phyloP scores from a whole-genome alignment of 2,888 invertebrate genomes.

The Nemurella pictetii region DNA sequence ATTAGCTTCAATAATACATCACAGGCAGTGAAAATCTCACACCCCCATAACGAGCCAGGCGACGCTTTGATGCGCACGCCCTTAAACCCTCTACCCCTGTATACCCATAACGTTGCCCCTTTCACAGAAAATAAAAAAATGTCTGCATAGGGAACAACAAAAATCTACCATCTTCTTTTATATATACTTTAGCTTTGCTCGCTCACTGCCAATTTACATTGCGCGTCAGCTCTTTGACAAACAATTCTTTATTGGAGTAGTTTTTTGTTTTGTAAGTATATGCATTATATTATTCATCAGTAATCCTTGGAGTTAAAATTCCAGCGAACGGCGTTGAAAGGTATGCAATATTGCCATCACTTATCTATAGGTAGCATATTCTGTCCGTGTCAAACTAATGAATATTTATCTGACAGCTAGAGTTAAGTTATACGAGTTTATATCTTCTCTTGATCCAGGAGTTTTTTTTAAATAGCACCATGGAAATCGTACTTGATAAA shows the following conservation, averaged over 20 bases:
- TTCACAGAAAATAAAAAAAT: background rate
- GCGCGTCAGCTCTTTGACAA: slow-evolving; percentile 22
- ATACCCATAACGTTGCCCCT: background rate
- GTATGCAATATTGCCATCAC: background rate
- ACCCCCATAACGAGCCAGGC: slow-evolving; percentile 34
- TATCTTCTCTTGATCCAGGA: slow-evolving; percentile 20
- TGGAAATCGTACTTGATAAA: background rate
- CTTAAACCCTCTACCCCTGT: background rate
- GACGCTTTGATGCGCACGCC: slow-evolving; percentile 35
- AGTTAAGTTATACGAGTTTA: slow-evolving; percentile 3
- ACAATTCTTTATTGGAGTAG: slow-evolving; percentile 25
- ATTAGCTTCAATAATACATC: slow-evolving; percentile 41
- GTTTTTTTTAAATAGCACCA: background rate
- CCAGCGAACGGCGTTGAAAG: background rate
- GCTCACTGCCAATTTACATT: background rate
- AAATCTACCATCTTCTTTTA: slow-evolving; percentile 26
- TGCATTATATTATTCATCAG: slow-evolving; percentile 40
- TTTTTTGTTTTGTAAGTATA: slow-evolving; percentile 37
- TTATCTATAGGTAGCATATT: background rate
- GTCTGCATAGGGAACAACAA: background rate
- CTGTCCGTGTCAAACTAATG: slow-evolving; percentile 6
- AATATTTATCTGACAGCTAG: slow-evolving; percentile 23
- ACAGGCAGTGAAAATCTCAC: slow-evolving; percentile 34
- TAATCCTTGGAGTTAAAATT: slow-evolving; percentile 33
- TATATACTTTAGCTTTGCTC: slow-evolving; percentile 9